A percentile compares a stretch with the other conserved stretches of the same genome.
Conservation (phyloP, 1,140 invertebrate species). For the Penaeus japonicus region DNA sequence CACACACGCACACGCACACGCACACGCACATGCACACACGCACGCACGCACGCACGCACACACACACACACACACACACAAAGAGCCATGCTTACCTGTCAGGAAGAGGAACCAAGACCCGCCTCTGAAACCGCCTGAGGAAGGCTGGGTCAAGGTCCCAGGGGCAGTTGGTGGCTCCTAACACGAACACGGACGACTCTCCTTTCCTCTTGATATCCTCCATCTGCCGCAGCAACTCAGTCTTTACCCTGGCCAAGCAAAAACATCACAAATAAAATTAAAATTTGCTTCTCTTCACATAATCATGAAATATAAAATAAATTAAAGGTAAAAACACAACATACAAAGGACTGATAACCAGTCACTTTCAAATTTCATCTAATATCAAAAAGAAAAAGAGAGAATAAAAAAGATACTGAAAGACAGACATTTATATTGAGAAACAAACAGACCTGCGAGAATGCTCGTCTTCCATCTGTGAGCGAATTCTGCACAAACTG, state of each 20-base stretch:
- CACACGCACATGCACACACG: too few species aligned
- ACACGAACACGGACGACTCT: constrained; percentile 64
- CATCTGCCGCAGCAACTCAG: constrained; percentile 69
- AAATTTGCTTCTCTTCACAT: neutral
- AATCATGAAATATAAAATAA: neutral
- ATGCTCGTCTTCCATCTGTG: constrained; percentile 67
- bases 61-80: too few species aligned
- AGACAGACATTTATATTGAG: neutral
- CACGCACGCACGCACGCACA: too few species aligned
- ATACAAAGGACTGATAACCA: too few species aligned
- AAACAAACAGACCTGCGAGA: constrained; percentile 62
- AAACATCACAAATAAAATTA: neutral
- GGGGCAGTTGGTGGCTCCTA: constrained; percentile 74
- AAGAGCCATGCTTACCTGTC: constrained; percentile 63
- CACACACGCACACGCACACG: too few species aligned
- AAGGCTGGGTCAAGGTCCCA: constrained; percentile 74
- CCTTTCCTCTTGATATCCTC: constrained; percentile 60
- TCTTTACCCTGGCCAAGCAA: constrained; percentile 66
- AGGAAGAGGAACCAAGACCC: constrained; percentile 71
- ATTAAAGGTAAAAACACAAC: neutral
- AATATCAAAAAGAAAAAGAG: too few species aligned
- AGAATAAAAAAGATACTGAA: constrained; percentile 25
- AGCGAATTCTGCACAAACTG: constrained; percentile 68
- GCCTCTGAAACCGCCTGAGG: constrained; percentile 70
- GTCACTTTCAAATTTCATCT: neutral